Percentiles rank a stretch among this genome's conserved stretches.
Evolutionary conservation across 1,140 invertebrate genomes (phyloP).

Genomic region (Camponotus vicinus): DNA sequence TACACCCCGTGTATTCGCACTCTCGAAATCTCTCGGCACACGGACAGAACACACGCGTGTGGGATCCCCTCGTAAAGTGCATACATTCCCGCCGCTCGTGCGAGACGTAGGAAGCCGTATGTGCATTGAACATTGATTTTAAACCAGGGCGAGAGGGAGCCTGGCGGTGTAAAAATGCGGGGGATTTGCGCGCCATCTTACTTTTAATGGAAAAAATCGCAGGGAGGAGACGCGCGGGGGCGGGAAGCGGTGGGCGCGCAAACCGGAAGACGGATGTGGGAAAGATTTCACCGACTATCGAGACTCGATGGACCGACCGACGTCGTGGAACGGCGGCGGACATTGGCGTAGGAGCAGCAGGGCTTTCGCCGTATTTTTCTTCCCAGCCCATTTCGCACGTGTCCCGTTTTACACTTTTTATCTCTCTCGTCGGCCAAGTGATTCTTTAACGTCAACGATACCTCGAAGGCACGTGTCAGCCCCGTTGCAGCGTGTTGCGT

Average conservation of each 20-base stretch:
- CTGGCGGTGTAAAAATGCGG: slow-evolving; percentile 50
- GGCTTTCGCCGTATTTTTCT: slow-evolving; percentile 49
- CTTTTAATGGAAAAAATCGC: slow-evolving; percentile 66
- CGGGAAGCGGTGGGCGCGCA: slow-evolving; percentile 8
- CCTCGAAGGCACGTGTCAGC: slow-evolving; percentile 35
- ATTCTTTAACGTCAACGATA: slow-evolving; percentile 61
- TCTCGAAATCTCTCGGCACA: slow-evolving; percentile 65
- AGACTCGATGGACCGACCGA: slow-evolving; percentile 53
- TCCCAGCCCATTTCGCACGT: slow-evolving; percentile 44
- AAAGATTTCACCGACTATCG: slow-evolving; percentile 67
- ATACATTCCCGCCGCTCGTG: slow-evolving; percentile 60
- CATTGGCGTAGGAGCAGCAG: slow-evolving; percentile 54
- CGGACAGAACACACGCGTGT: background rate
- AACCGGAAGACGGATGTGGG: slow-evolving; percentile 65
- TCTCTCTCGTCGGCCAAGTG: slow-evolving; percentile 44
- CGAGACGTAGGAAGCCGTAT: slow-evolving; percentile 79
- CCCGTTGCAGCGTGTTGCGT: slow-evolving; percentile 3
- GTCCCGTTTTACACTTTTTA: slow-evolving; percentile 55
- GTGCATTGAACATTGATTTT: slow-evolving; percentile 81
- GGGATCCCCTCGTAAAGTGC: background rate
- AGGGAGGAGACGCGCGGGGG: slow-evolving; percentile 19
- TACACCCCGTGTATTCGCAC: slow-evolving; percentile 42
- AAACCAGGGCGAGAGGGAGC: slow-evolving; percentile 60
- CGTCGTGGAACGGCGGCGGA: slow-evolving; percentile 9
- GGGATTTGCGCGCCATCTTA: slow-evolving; percentile 51